Conservation (phyloP, 1,140 invertebrate species). For the Sipha flava region DNA sequence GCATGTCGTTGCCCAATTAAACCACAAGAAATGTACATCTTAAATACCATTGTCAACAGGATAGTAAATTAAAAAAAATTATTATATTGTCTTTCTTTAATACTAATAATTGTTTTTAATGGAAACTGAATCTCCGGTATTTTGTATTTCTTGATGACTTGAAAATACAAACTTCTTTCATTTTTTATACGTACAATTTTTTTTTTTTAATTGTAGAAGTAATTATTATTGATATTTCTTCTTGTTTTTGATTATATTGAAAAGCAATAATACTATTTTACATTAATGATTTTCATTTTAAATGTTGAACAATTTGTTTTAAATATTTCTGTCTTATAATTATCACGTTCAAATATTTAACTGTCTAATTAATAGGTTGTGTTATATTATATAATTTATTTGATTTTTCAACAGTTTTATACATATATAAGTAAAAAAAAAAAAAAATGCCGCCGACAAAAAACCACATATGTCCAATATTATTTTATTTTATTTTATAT, state of each 20-base stretch:
- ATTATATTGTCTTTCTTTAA: slow-evolving; percentile 8
- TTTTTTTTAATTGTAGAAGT: not conserved
- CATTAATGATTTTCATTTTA: not conserved
- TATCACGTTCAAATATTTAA: not conserved
- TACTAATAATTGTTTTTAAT: slow-evolving; percentile 3
- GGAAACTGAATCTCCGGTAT: not conserved
- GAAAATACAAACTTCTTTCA: not conserved
- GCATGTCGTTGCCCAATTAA: not conserved
- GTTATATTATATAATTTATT: not conserved
- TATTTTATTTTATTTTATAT: not conserved
- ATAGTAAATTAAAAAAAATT: not conserved
- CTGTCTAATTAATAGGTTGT: not conserved
- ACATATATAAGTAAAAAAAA: not conserved
- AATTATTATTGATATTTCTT: not conserved
- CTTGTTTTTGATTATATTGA: not conserved
- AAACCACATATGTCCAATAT: not conserved
- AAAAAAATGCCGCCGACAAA: not conserved
- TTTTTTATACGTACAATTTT: slow-evolving; percentile 15
- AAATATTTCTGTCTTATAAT: not conserved
- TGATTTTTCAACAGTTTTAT: not conserved
- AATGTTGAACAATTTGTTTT: not conserved
- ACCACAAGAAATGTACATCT: not conserved
- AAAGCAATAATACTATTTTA: slow-evolving; percentile 9
- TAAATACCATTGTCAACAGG: not conserved
- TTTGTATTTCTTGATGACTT: not conserved